A percentile compares a stretch with the other conserved stretches of the same genome.
phyloP scores from a whole-genome alignment of 2,113 vertebrate species.

The Oreochromis tanganicae region DNA sequence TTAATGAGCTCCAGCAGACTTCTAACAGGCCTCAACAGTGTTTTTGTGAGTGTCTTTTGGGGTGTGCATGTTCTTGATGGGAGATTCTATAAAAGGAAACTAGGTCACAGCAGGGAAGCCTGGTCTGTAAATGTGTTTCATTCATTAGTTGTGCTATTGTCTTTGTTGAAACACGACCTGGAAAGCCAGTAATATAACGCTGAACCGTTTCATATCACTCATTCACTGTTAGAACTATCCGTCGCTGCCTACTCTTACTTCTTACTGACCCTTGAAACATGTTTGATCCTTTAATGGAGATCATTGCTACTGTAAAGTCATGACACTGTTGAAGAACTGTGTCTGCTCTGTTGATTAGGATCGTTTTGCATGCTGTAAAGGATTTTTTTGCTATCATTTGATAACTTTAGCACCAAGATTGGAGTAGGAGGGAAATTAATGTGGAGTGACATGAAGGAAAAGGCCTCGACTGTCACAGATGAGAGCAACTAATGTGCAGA shows the following conservation, averaged over 20 bases:
- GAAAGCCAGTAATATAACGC: background rate
- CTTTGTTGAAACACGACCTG: background rate
- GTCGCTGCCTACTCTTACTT: background rate
- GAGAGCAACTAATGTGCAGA: background rate
- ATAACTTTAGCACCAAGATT: background rate
- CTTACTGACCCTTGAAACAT: background rate
- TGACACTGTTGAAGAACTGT: background rate
- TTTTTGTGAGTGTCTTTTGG: background rate
- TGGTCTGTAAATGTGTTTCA: background rate
- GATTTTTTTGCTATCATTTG: background rate
- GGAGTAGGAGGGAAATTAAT: background rate
- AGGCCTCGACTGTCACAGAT: background rate
- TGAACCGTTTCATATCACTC: background rate
- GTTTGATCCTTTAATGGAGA: background rate
- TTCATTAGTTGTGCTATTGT: background rate
- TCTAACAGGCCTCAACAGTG: background rate
- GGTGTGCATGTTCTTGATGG: background rate
- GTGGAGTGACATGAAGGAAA: background rate
- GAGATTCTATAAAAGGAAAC: constrained; percentile 12
- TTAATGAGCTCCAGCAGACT: constrained; percentile 1
- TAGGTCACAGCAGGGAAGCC: constrained; percentile 23
- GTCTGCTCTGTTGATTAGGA: background rate
- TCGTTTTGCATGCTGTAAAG: background rate
- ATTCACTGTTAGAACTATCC: background rate
- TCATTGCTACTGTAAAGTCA: background rate